A percentile compares a stretch with the other conserved stretches of the same genome.
phyloP scores from a whole-genome alignment of 2,797 vertebrate species.

The Phoeniculus purpureus region DNA sequence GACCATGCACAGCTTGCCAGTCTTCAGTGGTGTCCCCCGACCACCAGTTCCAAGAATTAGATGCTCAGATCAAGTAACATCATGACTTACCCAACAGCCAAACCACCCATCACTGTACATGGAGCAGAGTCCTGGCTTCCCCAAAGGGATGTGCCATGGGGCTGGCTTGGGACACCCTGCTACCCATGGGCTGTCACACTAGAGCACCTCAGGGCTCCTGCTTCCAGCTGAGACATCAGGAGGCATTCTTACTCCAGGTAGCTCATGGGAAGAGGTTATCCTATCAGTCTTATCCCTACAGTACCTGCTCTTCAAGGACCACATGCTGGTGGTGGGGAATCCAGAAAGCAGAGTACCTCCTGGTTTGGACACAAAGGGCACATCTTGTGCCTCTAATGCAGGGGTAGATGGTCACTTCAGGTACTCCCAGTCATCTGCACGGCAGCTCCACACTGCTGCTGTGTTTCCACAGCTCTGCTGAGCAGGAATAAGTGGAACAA shows the following conservation, averaged over 20 bases:
- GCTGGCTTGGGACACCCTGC: neutral
- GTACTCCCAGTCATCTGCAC: rapidly evolving
- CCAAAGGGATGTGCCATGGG: rapidly evolving
- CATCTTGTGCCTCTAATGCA: rapidly evolving
- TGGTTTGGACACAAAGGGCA: neutral
- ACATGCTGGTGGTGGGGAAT: neutral
- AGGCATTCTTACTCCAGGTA: neutral
- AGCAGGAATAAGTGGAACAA: neutral
- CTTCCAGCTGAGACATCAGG: neutral
- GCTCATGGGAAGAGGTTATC: neutral
- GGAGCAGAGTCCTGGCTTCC: neutral
- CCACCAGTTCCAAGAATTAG: neutral
- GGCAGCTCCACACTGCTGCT: rapidly evolving
- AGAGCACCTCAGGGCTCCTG: neutral
- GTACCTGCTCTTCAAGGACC: neutral
- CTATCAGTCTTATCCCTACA: neutral
- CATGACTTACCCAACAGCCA: rapidly evolving
- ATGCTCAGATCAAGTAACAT: neutral
- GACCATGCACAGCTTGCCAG: rapidly evolving
- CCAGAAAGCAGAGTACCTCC: rapidly evolving
- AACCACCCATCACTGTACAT: rapidly evolving
- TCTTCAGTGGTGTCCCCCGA: neutral
- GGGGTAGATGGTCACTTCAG: neutral
- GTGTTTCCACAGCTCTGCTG: neutral
- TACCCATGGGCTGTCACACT: neutral